These are phyloP conservation scores for Plebejus argus DNA, from an alignment of 2,888 invertebrate genomes.

Conservation along the genomic window DNA sequence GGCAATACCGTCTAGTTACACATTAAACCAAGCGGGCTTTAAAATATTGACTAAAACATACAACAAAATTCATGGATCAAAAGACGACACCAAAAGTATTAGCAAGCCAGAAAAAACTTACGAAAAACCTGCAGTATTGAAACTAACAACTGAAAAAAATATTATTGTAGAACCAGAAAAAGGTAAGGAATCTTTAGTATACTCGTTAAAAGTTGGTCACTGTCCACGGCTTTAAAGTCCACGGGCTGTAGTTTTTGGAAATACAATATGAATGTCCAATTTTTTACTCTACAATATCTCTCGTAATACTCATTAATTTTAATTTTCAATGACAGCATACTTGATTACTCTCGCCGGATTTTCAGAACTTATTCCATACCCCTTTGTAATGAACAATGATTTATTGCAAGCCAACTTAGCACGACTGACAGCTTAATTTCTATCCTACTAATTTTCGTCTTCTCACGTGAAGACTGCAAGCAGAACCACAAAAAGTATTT, in stretches of 20 bases:
- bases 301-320: neutral
- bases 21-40: conserved; percentile 83
- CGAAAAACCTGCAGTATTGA: conserved; percentile 55
- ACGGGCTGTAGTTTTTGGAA: neutral
- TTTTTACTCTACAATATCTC: neutral
- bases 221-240: neutral
- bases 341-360: neutral
- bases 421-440: conserved; percentile 2
- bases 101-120: conserved; percentile 64
- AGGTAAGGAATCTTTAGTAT: conserved; percentile 48
- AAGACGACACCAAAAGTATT: conserved; percentile 69
- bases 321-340: conserved; percentile 1
- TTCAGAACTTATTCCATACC: neutral
- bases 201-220: neutral
- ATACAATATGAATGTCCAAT: neutral
- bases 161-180: conserved; percentile 50
- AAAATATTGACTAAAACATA: conserved; percentile 84
- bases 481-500: neutral
- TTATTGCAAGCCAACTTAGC: neutral
- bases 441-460: neutral
- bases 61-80: conserved; percentile 78
- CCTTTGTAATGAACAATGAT: neutral
- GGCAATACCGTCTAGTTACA: conserved; percentile 82
- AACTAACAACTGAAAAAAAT: conserved; percentile 58
- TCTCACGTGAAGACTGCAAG: neutral